These are phyloP conservation scores for Dryobota labecula DNA, from an alignment of 2,888 invertebrate genomes.

Conservation along the genomic window DNA sequence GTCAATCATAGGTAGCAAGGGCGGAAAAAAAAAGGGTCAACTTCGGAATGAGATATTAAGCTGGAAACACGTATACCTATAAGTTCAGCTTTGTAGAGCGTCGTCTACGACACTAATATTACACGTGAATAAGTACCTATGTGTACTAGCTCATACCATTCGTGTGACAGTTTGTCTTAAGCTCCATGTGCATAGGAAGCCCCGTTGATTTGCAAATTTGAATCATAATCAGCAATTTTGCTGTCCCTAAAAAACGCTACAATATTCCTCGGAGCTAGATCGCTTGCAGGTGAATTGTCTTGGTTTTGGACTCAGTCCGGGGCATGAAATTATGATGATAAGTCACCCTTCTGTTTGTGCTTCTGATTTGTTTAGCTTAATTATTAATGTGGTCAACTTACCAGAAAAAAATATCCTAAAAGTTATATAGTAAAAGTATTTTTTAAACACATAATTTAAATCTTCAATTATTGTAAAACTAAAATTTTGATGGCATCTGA, in stretches of 20 bases:
- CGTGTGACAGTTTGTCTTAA: too few species aligned
- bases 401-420: slow-evolving; percentile 24
- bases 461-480: slow-evolving; percentile 31
- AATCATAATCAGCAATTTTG: too few species aligned
- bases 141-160: too few species aligned
- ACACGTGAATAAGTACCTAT: not conserved
- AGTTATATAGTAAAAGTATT: slow-evolving; percentile 3
- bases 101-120: not conserved
- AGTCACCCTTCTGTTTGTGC: not conserved
- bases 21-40: too few species aligned
- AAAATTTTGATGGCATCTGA: slow-evolving; percentile 53
- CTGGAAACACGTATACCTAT: too few species aligned
- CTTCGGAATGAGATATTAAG: too few species aligned
- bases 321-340: not conserved
- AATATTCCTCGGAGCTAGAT: not conserved
- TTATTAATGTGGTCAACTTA: slow-evolving; percentile 25
- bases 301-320: not conserved
- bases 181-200: too few species aligned
- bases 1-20: not conserved
- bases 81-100: too few species aligned
- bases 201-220: too few species aligned
- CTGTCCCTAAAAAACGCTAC: not conserved
- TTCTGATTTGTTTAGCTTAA: not conserved
- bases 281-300: not conserved
- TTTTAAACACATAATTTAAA: slow-evolving; percentile 54